These are phyloP conservation scores for Geococcyx californianus DNA, from an alignment of 2,113 vertebrate species.

Conservation along the genomic window DNA sequence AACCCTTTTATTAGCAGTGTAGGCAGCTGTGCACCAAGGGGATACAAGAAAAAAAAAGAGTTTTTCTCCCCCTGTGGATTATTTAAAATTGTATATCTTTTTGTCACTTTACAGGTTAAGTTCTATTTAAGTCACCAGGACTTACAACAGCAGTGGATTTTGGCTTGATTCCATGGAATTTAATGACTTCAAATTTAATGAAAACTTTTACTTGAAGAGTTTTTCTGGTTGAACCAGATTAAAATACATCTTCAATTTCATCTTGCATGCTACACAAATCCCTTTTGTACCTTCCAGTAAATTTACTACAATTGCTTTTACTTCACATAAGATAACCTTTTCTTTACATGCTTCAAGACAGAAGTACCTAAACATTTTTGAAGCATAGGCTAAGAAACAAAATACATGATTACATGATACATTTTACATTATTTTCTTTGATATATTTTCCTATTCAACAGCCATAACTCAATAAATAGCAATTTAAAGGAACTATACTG, in stretches of 20 bases:
- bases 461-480: neutral
- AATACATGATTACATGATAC: neutral
- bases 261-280: neutral
- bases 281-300: neutral
- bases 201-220: neutral
- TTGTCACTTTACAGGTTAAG: neutral
- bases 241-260: neutral
- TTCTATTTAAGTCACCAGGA: neutral
- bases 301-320: neutral
- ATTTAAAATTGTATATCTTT: neutral
- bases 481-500: neutral
- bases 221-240: neutral
- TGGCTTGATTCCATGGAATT: neutral
- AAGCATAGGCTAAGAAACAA: neutral
- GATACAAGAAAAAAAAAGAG: neutral
- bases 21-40: neutral
- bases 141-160: neutral
- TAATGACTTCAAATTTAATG: neutral
- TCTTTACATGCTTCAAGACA: neutral
- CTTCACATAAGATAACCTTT: neutral
- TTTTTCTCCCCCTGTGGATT: neutral
- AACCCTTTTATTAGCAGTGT: neutral
- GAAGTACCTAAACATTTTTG: neutral
- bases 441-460: neutral
- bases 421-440: neutral